A percentile compares a stretch with the other conserved stretches of the same genome.
Conservation (phyloP, 2,113 vertebrate genomes). For the Hucho hucho region DNA sequence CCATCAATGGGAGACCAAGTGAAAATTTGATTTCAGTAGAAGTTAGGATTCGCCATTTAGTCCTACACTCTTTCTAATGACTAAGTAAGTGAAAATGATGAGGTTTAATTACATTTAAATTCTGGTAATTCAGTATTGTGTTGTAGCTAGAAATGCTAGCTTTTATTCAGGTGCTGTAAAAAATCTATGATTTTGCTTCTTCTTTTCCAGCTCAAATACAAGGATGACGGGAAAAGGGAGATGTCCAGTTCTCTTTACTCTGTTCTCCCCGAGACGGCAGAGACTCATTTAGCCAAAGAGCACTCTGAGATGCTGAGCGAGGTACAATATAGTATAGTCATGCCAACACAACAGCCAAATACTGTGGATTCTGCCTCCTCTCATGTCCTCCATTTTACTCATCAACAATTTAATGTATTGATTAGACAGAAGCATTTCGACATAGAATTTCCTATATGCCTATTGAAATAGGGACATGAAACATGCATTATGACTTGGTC, state of each 20-base stretch:
- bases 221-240: conserved; percentile 44
- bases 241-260: conserved; percentile 44
- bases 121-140: not conserved
- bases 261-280: conserved; percentile 58
- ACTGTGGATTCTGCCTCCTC: not conserved
- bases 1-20: no score
- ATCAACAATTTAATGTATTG: not conserved
- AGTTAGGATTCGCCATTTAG: not conserved
- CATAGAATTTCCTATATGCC: not conserved
- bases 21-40: no score
- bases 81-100: not conserved
- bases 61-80: not conserved
- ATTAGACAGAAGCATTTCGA: not conserved
- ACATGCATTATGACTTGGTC: not conserved
- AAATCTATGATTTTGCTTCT: not conserved
- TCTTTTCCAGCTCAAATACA: conserved; percentile 56
- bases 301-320: conserved; percentile 60
- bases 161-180: not conserved
- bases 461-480: not conserved
- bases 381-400: not conserved
- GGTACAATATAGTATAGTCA: conserved; percentile 64
- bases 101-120: not conserved
- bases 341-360: not conserved
- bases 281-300: conserved; percentile 58
- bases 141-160: not conserved